phyloP scores from a whole-genome alignment of 2,113 vertebrate species.

The Anolis sagrei region DNA sequence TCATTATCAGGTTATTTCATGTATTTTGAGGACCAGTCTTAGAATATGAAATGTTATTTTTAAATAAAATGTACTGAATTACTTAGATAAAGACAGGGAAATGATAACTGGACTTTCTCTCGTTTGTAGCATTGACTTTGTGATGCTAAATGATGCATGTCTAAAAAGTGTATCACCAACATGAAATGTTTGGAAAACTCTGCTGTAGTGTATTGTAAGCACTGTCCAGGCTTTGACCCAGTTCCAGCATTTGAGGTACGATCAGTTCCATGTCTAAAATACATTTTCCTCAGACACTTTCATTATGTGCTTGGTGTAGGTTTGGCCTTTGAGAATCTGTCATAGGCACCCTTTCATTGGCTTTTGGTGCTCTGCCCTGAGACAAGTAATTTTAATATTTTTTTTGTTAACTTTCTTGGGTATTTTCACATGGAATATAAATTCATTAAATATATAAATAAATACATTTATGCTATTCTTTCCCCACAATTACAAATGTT shows the following conservation, averaged over 20 bases:
- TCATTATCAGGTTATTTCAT: not conserved
- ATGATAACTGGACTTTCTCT: not conserved
- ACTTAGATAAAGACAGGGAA: not conserved
- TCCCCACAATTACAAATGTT: conserved; percentile 46
- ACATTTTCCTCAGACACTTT: no score
- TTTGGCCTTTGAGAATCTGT: not conserved
- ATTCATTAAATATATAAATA: not conserved
- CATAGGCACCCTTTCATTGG: no score
- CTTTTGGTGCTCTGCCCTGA: not conserved
- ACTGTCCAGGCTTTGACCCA: no score
- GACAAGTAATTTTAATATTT: not conserved
- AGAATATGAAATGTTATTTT: not conserved
- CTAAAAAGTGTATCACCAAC: no score
- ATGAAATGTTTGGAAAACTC: no score
- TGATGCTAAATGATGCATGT: no score
- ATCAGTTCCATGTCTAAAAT: no score
- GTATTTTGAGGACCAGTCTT: not conserved
- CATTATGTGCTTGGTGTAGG: no score
- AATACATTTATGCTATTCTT: conserved; percentile 21
- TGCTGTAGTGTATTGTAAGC: no score
- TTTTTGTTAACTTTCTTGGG: not conserved
- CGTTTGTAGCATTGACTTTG: not conserved
- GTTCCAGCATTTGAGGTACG: no score
- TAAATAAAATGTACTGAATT: not conserved
- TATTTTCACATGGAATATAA: not conserved